These are phyloP conservation scores for Lithophane socia DNA, from an alignment of 2,888 invertebrate species.

Conservation along the genomic window DNA sequence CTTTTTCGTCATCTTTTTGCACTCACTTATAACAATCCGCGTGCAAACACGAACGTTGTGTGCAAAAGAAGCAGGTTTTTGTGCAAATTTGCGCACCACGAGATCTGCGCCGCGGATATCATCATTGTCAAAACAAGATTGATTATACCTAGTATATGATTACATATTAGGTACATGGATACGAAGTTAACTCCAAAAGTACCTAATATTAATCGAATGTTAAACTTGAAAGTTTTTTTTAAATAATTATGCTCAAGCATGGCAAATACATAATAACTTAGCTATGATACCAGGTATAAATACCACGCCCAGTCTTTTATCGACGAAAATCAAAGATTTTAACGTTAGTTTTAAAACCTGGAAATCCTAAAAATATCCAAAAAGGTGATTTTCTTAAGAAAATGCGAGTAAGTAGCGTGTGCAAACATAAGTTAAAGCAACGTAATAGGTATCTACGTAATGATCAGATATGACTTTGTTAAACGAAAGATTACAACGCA, in stretches of 20 bases:
- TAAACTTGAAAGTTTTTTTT: neutral
- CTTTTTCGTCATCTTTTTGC: conserved; percentile 38
- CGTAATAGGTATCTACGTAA: conserved; percentile 1
- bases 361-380: neutral
- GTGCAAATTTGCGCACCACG: conserved; percentile 31
- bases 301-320: neutral
- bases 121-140: conserved; percentile 32
- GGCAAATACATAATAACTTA: neutral
- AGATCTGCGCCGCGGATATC: conserved; percentile 16
- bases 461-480: neutral
- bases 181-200: neutral
- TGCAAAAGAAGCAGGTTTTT: conserved; percentile 45
- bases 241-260: neutral
- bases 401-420: neutral
- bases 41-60: conserved; percentile 30
- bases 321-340: neutral
- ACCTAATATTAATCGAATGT: neutral
- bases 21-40: neutral
- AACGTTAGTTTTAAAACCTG: neutral
- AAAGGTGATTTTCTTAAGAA: neutral
- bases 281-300: neutral
- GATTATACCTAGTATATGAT: conserved; percentile 22
- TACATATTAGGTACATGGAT: neutral
- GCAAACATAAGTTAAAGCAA: neutral
- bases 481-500: neutral